Percentiles rank a stretch among this genome's conserved stretches.
These are phyloP conservation scores for Indicator maculatus DNA, from an alignment of 2,113 vertebrate genomes.

Conservation along the genomic window DNA sequence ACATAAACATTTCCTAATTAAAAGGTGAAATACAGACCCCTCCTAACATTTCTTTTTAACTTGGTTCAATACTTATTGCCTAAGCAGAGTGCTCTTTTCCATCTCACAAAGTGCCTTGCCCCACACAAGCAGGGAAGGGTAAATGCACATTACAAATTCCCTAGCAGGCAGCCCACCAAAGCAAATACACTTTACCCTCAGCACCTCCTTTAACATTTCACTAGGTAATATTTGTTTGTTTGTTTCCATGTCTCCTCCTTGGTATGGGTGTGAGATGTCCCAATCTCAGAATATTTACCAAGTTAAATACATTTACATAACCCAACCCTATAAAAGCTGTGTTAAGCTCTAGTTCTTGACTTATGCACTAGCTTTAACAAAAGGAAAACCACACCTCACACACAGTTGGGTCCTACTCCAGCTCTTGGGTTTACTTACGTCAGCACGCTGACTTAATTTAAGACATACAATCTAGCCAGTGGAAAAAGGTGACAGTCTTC, in stretches of 20 bases:
- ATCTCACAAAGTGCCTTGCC: neutral
- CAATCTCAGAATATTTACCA: neutral
- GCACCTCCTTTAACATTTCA: neutral
- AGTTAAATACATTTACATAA: neutral
- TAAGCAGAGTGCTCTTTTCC: neutral
- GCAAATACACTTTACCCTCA: neutral
- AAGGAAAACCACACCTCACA: neutral
- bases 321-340: neutral
- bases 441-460: neutral
- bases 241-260: neutral
- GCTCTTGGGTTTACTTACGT: neutral
- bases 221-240: neutral
- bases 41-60: neutral
- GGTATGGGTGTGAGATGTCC: neutral
- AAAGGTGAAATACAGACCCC: neutral
- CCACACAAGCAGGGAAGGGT: neutral
- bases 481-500: neutral
- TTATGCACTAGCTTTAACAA: neutral
- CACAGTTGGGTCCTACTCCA: neutral
- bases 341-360: neutral
- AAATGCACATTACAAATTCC: neutral
- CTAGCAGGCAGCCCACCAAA: neutral
- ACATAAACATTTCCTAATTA: neutral
- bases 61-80: neutral
- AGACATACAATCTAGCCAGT: neutral